Evolutionary conservation across 2,113 vertebrate genomes (phyloP).

Genomic region (Ariopsis seemanni): DNA sequence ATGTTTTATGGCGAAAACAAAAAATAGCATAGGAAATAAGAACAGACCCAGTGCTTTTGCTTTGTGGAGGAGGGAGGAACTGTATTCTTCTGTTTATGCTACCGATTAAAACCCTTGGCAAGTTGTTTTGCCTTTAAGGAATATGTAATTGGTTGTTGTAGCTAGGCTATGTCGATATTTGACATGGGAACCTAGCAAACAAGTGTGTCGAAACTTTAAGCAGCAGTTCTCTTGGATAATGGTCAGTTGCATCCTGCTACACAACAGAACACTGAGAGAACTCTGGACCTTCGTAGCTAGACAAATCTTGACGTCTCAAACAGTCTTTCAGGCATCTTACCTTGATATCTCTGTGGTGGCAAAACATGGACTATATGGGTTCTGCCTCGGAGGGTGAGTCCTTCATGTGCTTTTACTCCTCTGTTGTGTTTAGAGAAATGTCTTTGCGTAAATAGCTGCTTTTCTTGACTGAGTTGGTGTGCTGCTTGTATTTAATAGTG

Average conservation of each 20-base stretch:
- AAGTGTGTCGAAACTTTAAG: background rate
- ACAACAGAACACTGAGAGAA: background rate
- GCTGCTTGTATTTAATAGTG: background rate
- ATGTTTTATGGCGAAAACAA: background rate
- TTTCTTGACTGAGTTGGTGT: background rate
- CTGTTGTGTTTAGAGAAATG: background rate
- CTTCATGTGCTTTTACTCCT: constrained; percentile 1
- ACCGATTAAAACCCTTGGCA: constrained; percentile 19
- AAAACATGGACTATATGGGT: background rate
- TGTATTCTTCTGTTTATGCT: background rate
- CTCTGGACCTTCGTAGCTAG: background rate
- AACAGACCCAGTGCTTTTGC: background rate
- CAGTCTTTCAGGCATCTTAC: background rate
- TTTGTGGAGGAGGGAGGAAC: constrained; percentile 1
- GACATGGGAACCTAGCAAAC: background rate
- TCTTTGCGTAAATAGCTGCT: constrained; percentile 2
- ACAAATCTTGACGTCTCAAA: background rate
- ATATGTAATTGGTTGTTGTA: background rate
- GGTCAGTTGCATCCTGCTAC: background rate
- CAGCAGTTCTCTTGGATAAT: background rate
- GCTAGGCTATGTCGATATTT: background rate
- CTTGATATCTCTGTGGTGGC: background rate
- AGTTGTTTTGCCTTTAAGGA: background rate
- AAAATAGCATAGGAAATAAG: background rate
- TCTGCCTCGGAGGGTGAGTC: background rate